These are phyloP conservation scores for Microcebus jonahi DNA, from an alignment of 2,113 vertebrate genomes.

Conservation along the genomic window DNA sequence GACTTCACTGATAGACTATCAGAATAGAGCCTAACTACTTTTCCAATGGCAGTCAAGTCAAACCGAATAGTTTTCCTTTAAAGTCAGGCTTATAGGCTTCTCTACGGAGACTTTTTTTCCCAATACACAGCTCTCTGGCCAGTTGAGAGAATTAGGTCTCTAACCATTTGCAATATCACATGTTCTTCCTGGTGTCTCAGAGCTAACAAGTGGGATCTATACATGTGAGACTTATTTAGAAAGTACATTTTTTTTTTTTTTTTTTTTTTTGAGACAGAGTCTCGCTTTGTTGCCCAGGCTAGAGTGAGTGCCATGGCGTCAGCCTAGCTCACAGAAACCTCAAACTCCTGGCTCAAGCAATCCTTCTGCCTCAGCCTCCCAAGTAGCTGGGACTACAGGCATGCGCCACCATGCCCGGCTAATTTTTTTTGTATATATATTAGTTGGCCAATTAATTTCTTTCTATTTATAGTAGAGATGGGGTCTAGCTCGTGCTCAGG, in stretches of 20 bases:
- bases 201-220: background rate
- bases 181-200: background rate
- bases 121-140: background rate
- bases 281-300: no score
- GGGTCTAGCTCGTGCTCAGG: no score
- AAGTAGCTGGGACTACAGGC: no score
- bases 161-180: background rate
- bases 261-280: no score
- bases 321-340: no score
- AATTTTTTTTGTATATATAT: no score
- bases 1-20: background rate
- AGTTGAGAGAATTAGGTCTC: background rate
- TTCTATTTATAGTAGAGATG: no score
- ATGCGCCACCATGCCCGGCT: no score
- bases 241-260: background rate
- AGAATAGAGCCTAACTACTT: background rate
- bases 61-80: background rate
- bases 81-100: background rate
- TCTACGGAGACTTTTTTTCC: background rate
- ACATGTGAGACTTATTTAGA: background rate
- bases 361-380: no score
- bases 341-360: no score
- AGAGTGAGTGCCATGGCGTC: no score
- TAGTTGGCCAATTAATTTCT: no score
- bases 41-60: background rate